A percentile compares a stretch with the other conserved stretches of the same genome.
phyloP scores from a whole-genome alignment of 2,797 vertebrate species.

The Scomberomorus guttatus region DNA sequence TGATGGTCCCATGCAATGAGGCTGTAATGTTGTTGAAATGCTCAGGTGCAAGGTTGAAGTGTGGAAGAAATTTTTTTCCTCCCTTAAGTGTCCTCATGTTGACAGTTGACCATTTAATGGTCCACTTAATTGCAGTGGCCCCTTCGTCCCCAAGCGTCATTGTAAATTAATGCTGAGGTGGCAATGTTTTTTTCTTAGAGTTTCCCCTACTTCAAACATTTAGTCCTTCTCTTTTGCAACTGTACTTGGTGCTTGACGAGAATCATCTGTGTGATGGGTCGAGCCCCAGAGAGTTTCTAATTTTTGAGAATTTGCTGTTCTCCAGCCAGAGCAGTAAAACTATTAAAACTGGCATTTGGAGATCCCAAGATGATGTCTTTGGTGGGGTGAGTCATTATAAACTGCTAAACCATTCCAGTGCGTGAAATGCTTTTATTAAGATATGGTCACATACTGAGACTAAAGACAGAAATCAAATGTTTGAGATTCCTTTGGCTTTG shows the following conservation, averaged over 20 bases:
- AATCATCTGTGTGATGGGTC: conserved; percentile 36
- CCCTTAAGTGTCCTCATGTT: conserved; percentile 84
- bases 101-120: conserved; percentile 88
- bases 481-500: conserved; percentile 61
- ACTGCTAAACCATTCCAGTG: conserved; percentile 54
- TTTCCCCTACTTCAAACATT: conserved; percentile 40
- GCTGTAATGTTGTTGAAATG: conserved; percentile 84
- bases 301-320: conserved; percentile 44
- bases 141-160: conserved; percentile 75
- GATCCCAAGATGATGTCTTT: conserved; percentile 53
- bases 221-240: conserved; percentile 18
- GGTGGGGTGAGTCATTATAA: conserved; percentile 49
- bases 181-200: conserved; percentile 46
- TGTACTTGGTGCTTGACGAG: conserved; percentile 35
- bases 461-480: conserved; percentile 58
- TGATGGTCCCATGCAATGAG: conserved; percentile 82
- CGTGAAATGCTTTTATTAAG: conserved; percentile 57
- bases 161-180: conserved; percentile 80
- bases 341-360: conserved; percentile 59
- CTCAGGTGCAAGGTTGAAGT: conserved; percentile 86
- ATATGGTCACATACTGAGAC: conserved; percentile 46
- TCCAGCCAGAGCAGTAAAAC: conserved; percentile 49
- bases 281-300: conserved; percentile 32
- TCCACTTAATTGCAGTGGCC: conserved; percentile 84
- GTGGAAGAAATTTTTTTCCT: conserved; percentile 69